A percentile compares a stretch with the other conserved stretches of the same genome.
Evolutionary conservation across 2,888 invertebrate genomes (phyloP).

Genomic region (Byasa hedistus): DNA sequence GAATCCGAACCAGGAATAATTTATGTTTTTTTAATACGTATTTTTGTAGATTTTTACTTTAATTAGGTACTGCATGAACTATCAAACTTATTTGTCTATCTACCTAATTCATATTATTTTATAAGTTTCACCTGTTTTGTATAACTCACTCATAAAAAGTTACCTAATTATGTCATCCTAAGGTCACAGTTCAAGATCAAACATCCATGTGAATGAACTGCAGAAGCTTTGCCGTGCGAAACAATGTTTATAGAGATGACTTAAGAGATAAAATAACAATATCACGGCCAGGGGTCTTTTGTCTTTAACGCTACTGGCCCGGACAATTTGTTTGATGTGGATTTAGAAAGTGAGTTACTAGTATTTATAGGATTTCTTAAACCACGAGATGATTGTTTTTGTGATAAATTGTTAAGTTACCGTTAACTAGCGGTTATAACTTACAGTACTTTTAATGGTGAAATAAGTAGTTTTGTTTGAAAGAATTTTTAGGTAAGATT

Average conservation of each 20-base stretch:
- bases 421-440: constrained; percentile 21
- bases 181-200: constrained; percentile 28
- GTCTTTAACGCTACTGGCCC: constrained; percentile 5
- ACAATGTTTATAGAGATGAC: constrained; percentile 29
- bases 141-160: constrained; percentile 2
- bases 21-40: no score
- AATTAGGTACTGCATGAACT: no score
- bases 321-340: constrained; percentile 17
- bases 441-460: constrained; percentile 3
- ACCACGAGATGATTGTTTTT: neutral
- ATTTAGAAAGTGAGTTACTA: constrained; percentile 14
- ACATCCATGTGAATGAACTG: constrained; percentile 47
- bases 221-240: constrained; percentile 46
- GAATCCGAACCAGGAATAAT: no score
- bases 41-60: no score
- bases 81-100: no score
- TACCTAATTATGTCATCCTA: constrained; percentile 26
- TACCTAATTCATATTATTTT: no score
- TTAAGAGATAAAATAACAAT: constrained; percentile 32
- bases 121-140: neutral
- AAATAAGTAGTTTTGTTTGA: neutral
- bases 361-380: constrained; percentile 1
- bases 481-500: no score
- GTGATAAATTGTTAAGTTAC: neutral
- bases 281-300: constrained; percentile 27